Evolutionary conservation across 2,797 vertebrate genomes (phyloP).

Genomic region (Acipenser ruthenus): DNA sequence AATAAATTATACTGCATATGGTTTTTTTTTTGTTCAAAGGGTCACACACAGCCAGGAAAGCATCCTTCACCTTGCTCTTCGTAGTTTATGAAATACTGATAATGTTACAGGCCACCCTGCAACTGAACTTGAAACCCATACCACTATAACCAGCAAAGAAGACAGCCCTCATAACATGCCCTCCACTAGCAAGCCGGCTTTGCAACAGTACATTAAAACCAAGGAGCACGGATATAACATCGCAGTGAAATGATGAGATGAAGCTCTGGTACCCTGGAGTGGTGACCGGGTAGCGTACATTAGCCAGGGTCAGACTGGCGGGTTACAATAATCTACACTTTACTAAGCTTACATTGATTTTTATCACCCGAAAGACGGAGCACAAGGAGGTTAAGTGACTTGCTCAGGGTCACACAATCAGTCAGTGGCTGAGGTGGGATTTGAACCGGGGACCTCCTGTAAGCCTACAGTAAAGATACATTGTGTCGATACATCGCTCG

Average conservation of each 20-base stretch:
- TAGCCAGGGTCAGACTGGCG: not conserved
- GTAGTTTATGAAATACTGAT: slow-evolving; percentile 19
- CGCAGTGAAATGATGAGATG: not conserved
- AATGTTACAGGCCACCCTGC: slow-evolving; percentile 14
- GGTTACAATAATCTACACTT: not conserved
- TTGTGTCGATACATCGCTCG: no score
- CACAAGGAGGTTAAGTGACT: no score
- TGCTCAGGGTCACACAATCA: no score
- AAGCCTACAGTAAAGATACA: no score
- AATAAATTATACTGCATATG: slow-evolving; percentile 11
- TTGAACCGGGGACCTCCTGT: no score
- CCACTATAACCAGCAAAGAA: slow-evolving; percentile 19
- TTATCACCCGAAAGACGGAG: no score
- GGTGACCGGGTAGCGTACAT: not conserved
- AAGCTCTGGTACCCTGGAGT: slow-evolving; percentile 8
- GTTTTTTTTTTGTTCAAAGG: slow-evolving; percentile 17
- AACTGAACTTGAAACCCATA: slow-evolving; percentile 24
- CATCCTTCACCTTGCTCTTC: slow-evolving; percentile 28
- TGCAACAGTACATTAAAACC: slow-evolving; percentile 3
- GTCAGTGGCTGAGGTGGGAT: no score
- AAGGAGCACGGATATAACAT: not conserved
- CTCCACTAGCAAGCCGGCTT: slow-evolving; percentile 1
- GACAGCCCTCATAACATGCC: not conserved
- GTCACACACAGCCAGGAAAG: slow-evolving; percentile 16
- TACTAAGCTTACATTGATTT: not conserved